Conservation (phyloP, 2,888 invertebrate species). For the Poecilus cupreus region DNA sequence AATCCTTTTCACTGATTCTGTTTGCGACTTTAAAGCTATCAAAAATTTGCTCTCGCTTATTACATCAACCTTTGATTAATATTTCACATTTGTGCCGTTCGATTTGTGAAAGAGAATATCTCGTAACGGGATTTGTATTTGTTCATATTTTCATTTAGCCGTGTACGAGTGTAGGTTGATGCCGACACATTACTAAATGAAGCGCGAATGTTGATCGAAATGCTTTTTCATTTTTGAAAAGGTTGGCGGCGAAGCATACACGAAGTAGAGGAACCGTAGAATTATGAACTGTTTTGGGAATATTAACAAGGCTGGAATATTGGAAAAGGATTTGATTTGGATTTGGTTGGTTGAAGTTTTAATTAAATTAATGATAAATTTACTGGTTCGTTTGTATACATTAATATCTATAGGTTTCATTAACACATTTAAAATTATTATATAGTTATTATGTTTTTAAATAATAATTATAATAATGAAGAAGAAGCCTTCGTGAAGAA, state of each 20-base stretch:
- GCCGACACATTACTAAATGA: background rate
- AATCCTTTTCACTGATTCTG: background rate
- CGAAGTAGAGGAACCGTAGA: background rate
- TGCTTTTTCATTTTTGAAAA: background rate
- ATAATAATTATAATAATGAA: no score
- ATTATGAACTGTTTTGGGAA: no score
- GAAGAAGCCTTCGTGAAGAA: no score
- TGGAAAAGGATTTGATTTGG: no score
- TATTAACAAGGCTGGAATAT: no score
- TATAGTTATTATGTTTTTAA: no score
- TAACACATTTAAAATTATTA: no score
- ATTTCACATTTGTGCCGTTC: conserved; percentile 26
- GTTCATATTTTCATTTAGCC: background rate
- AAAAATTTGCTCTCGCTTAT: background rate
- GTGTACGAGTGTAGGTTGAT: no score
- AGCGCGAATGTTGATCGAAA: background rate
- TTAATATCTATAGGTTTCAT: no score
- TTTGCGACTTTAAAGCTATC: conserved; percentile 1
- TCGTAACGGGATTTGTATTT: background rate
- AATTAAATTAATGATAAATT: no score
- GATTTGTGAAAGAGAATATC: background rate
- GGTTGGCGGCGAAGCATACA: background rate
- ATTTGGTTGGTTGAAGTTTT: no score
- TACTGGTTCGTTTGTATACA: no score
- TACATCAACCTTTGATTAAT: conserved; percentile 17